Evolutionary conservation across 1,140 invertebrate species (phyloP), one percentile per base, ranked within the genome.

Genomic region (Gryon sp.): DNA sequence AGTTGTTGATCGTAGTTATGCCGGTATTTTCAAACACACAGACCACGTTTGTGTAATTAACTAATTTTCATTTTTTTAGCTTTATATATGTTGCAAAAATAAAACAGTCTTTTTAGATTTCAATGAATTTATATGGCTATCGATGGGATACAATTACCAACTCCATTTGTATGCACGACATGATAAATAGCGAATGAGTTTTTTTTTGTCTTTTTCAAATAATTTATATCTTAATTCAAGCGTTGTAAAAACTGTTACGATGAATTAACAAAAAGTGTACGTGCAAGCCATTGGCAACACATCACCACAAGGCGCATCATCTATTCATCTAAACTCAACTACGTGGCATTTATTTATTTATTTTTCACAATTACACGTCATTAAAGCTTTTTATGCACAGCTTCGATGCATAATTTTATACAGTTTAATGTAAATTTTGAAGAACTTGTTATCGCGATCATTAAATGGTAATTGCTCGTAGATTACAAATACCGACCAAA

Each of bases 381-480:
- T 68, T 68, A 55, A 14, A n/a, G 38, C 19, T 45, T 57, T 57
- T 48, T 40, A 50, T 59, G 52, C 12, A 3, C n/a, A n/a, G 22
- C 14, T 12, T 32, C 48, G 14, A 24, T 40, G 15, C 41, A 11
- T 34, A 50, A 43, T 59, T 43, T 69, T 14, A n/a, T 11, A 30
- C 36, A 70, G 32, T 62, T 53, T 62, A 53, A 62, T 62, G 55
- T 38, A 53, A 62, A 70, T 62, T n/a, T 60, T 62, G 55, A 20
- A 70, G 30, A 60, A 69, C 53, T 69, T 46, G 32, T 59, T 69
- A 69, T 59, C 65, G 18, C 16, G 30, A 28, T 59, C 34, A 57
- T 69, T 69, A 69, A 48, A 32, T 26, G n/a, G 5, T 59, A 43
- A 69, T 69, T 41, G 19, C 32, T 8, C 34, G 9, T 30, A n/a